A percentile compares a stretch with the other conserved stretches of the same genome.
These are phyloP conservation scores for Maccullochella peelii DNA, from an alignment of 2,113 vertebrate genomes.

Conservation along the genomic window DNA sequence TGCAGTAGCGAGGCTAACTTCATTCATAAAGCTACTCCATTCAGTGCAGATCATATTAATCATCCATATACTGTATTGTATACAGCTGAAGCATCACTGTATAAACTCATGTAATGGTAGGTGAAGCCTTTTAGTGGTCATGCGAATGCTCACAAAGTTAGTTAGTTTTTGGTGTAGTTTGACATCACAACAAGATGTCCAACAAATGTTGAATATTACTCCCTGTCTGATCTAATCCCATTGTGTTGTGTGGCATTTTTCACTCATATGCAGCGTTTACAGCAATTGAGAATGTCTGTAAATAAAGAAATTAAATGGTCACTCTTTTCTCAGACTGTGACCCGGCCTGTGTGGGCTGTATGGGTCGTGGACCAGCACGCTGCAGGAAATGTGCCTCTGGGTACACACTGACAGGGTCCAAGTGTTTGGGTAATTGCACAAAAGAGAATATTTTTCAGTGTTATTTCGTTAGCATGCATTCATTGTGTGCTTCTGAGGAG, in stretches of 20 bases:
- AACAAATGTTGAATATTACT: neutral
- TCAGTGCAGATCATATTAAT: neutral
- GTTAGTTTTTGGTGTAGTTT: neutral
- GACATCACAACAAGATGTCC: neutral
- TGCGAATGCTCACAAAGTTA: neutral
- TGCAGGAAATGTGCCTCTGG: constrained; percentile 94
- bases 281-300: neutral
- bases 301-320: neutral
- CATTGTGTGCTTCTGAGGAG: neutral
- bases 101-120: neutral
- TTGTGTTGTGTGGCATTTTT: neutral
- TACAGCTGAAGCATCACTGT: neutral
- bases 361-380: constrained; percentile 90
- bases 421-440: constrained; percentile 89
- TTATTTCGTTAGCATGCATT: constrained; percentile 1
- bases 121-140: neutral
- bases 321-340: constrained; percentile 87
- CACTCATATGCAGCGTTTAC: neutral
- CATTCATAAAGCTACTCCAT: neutral
- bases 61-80: neutral
- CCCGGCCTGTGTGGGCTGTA: constrained; percentile 91
- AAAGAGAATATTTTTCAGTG: neutral
- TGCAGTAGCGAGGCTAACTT: neutral
- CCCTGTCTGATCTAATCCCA: neutral
- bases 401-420: constrained; percentile 89